Base-by-base conservation (phyloP, 1,140 invertebrate species). In the Nasonia vitripennis region DNA sequence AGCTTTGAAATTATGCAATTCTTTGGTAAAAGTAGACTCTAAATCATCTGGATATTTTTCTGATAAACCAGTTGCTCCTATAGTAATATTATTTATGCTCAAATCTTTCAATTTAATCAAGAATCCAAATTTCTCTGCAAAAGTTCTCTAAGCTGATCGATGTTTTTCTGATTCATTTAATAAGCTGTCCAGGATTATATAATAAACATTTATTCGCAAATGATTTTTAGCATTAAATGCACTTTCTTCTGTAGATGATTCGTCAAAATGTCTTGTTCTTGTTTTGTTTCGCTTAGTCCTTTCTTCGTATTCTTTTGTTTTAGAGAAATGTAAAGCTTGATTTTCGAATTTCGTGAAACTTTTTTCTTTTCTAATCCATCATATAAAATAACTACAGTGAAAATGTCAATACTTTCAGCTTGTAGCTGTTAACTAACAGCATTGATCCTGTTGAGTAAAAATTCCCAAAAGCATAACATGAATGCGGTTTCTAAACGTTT, bases 381-480 rank as follows among this genome's bases (percentile, higher is more conserved):
- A 48, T 45, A 77, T 48, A 77, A 77, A 17, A 48, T 77, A 27
- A 77, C 37, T 20, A n/a, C 74, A 48, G 74, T 17, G 17, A 48
- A 77, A 77, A 77, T 45, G 14, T 77, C 74, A 17, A 77, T 77
- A 45, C 27, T 48, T 48, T 41, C 20, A 48, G 34, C 5, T 77
- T 77, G 74, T 48, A 77, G 27, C 41, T 48, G 34, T 12, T 77
- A 48, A 77, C 41, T 77, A 17, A 77, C 41, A 77, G 37, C 74
- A 77, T 45, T 77, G 41, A 45, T 45, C 41, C 41, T 45, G 41
- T 45, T 45, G 0, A 45, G 41, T 45, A 45, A 45, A 45, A 77
- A 77, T 78, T 78, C 77, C 77, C 27, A 78, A 27, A 78, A 51
- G n/a, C 17, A n/a, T 12, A 27, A 2, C 11, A 78, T 27, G 11